A percentile compares a stretch with the other conserved stretches of the same genome.
phyloP scores from a whole-genome alignment of 2,797 vertebrate species.

The Heteromormyrus szaboi region DNA sequence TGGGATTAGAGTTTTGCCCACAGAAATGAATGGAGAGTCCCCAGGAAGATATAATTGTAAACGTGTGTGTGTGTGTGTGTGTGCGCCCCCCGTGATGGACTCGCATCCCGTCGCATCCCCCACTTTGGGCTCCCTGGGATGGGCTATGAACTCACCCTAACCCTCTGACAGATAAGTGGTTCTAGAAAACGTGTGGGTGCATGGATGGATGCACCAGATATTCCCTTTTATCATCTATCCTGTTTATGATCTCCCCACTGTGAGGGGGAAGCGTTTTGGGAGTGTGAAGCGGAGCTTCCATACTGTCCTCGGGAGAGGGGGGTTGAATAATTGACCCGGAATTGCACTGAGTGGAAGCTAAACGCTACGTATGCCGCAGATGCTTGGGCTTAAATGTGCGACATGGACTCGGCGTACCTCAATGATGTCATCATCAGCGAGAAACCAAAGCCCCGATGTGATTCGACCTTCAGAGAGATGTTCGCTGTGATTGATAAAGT shows the following conservation, averaged over 20 bases:
- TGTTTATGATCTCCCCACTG: background rate
- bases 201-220: background rate
- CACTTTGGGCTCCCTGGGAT: background rate
- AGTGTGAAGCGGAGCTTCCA: background rate
- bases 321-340: background rate
- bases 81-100: background rate
- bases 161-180: background rate
- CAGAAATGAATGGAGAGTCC: too few relatives aligned
- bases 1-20: too few relatives aligned
- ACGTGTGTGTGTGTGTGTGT: background rate
- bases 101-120: background rate
- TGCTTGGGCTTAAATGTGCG: background rate
- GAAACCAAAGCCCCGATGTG: background rate
- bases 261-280: background rate
- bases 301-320: background rate
- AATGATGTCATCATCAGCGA: background rate
- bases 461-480: background rate
- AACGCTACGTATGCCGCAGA: background rate
- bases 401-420: background rate
- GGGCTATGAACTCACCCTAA: background rate
- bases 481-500: background rate
- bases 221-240: background rate
- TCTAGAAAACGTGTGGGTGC: background rate
- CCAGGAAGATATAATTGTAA: too few relatives aligned
- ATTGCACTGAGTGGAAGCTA: background rate